Evolutionary conservation across 2,888 invertebrate species (phyloP), one percentile per base, ranked within the genome.

Genomic region (Cryptocephalus primarius): DNA sequence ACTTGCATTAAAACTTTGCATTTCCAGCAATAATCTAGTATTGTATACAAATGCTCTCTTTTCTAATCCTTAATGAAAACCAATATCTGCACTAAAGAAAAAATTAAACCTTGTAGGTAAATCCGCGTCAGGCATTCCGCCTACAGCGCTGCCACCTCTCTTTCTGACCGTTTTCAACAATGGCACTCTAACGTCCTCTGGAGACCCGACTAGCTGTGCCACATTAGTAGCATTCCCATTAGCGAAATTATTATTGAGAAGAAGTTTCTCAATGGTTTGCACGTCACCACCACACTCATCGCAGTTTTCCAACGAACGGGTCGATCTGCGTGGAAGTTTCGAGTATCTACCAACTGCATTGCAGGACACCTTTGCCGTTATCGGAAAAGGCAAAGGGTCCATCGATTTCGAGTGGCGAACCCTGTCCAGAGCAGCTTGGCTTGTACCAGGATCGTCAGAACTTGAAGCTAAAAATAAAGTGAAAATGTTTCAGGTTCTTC

Each of bases 381-480:
- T 59, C 11, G 53, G 47, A 40, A 64, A 51, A 8, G 80, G 82
- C 60, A 84, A 72, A 2, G 77, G 78, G 62, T 85, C 83, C 49
- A 84, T 66, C 1, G 83, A 83, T 51, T 77, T 76, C 1, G 81
- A 79, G 60, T 80, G 81, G 14, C 80, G 71, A 50, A 81, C 70
- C 52, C 60, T 66, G 47, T 65, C 66, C 32, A 67, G 50, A 48
- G 61, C 59, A 12, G 61, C 57, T 45, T 66, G 62, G 48, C 68
- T 68, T 47, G 60, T 64, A 43, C 70, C 68, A 45, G 63, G 67
- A 50, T 78, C 77, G 55, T 77, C 79, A 48, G 76, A 75, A 49
- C 80, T 80, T 40, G 81, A 80, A 12, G 81, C 80, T 46, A 34
- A 1, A 36, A 36, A 36, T 2, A 11, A 11, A 12, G 36, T 36